Base-by-base conservation (phyloP, 1,140 invertebrate species). In the Rhynchophorus ferrugineus region DNA sequence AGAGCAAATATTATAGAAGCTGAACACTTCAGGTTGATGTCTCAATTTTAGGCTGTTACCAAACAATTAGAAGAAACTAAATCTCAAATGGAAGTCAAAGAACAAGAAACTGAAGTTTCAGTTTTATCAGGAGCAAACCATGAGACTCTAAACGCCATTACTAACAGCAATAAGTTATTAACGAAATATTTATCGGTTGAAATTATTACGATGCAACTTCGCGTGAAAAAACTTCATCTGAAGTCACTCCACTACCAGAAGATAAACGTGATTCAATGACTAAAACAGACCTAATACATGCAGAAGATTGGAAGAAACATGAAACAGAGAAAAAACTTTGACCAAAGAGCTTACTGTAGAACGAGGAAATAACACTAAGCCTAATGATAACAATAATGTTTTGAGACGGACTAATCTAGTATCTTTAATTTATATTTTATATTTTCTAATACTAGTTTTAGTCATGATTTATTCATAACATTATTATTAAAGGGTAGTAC, bases 111-210 rank as follows among this genome's bases (percentile, higher is more conserved):
- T 17, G 85, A 89, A 69, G 72, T 64, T 50, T 59, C 3, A 68
- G 74, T 62, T 71, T 77, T 86, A 8, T 84, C 87, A 3, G 78
- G 84, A 1, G 77, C 81, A 13, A 90, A 88, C 67, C 91, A 95
- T 68, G 84, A 95, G 71, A 93, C 89, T 0, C 66, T 95, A 0
- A 91, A 93, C 75, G 85, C 92, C 1, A 80, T 96, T 14, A 89
- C 87, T 0, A 92, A 96, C 68, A 95, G 90, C 60, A 98, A 96
- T 98, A 22, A 75, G 92, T 37, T 87, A 89, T 65, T 92, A 96
- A 71, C 80, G 89, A 49, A 85, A 93, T 63, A 65, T 2, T 67
- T 93, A n/a, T 73, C 78, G 14, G 60, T 66, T 3, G 82, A 86
- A 62, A 79, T 91, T 0, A 72, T 78, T 34, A 82, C 83, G 42